These are phyloP conservation scores for Brachyrhaphis roseni DNA, from an alignment of 2,797 vertebrate genomes.

Conservation along the genomic window DNA sequence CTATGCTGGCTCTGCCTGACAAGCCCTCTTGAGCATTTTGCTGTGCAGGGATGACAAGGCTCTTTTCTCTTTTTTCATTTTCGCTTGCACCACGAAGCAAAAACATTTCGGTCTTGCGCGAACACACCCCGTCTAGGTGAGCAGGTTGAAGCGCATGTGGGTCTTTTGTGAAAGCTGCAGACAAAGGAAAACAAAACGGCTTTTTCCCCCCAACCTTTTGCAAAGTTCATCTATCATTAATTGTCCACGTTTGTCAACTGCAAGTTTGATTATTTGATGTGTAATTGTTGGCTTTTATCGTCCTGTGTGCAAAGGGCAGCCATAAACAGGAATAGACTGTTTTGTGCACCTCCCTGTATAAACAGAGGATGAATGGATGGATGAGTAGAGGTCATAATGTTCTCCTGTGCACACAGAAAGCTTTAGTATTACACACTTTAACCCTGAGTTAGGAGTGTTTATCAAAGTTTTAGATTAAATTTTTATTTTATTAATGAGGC, in stretches of 20 bases:
- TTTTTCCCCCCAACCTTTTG: background rate
- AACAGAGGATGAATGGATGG: constrained; percentile 3
- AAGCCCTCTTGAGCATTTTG: constrained; percentile 4
- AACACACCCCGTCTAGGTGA: background rate
- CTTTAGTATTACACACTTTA: no score
- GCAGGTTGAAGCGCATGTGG: background rate
- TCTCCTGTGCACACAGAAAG: background rate
- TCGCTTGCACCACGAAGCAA: background rate
- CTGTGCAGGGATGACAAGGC: background rate
- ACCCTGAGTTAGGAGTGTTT: background rate
- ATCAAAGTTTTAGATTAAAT: background rate
- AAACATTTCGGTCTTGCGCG: background rate
- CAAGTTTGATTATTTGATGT: background rate
- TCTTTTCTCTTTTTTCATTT: background rate
- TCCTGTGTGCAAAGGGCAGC: background rate
- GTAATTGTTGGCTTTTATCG: background rate
- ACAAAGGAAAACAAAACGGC: background rate
- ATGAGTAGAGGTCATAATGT: background rate
- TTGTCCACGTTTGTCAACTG: background rate
- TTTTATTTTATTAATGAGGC: background rate
- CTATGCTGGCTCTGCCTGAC: background rate
- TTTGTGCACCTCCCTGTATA: background rate
- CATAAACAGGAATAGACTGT: background rate
- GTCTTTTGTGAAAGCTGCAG: background rate
- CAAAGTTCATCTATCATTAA: background rate